phyloP scores from a whole-genome alignment of 2,113 vertebrate genomes.

The Perca fluviatilis region DNA sequence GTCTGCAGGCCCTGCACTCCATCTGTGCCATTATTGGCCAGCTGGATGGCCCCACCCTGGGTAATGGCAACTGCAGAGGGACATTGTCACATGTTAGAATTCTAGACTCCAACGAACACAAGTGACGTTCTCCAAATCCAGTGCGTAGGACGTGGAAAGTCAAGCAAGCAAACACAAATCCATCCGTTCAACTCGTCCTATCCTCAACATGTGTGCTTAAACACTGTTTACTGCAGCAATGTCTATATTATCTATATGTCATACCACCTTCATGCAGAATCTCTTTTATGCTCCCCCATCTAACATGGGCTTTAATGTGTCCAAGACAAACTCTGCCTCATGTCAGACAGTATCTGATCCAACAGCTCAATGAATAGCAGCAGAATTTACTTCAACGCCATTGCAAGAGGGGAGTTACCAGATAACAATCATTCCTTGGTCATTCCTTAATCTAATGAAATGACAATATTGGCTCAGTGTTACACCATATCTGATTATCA shows the following conservation, averaged over 20 bases:
- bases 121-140: neutral
- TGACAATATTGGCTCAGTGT: too few species aligned
- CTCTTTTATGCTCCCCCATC: too few species aligned
- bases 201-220: neutral
- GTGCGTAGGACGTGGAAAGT: neutral
- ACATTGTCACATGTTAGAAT: neutral
- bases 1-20: conserved; percentile 97
- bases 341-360: too few species aligned
- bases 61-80: conserved; percentile 94
- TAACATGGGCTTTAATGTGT: neutral
- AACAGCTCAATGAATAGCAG: too few species aligned
- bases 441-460: too few species aligned
- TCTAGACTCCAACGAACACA: neutral
- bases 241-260: too few species aligned
- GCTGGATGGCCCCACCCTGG: conserved; percentile 97
- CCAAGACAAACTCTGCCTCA: neutral
- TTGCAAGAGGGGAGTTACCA: neutral
- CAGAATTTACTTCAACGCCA: neutral
- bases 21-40: conserved; percentile 98
- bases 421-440: neutral
- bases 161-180: neutral
- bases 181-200: neutral
- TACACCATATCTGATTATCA: neutral
- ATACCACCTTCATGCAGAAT: too few species aligned
- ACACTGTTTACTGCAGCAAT: too few species aligned